Conservation (phyloP, 2,797 vertebrate species). For the Enteromius argenteus region DNA sequence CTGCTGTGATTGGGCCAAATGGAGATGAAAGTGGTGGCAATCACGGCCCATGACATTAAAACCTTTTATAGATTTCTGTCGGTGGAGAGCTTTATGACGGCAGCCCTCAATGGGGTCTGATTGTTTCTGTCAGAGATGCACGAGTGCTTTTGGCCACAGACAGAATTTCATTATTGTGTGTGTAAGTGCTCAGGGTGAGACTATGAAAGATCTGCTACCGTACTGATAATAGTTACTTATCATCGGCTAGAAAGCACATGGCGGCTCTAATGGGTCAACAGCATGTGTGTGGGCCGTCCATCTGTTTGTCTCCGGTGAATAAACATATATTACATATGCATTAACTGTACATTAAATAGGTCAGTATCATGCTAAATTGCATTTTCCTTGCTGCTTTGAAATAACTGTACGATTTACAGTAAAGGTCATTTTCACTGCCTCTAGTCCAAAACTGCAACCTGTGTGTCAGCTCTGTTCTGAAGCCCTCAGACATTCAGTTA, state of each 20-base stretch:
- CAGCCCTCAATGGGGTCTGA: constrained; percentile 73
- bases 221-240: background rate
- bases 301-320: background rate
- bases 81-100: constrained; percentile 70
- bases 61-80: constrained; percentile 77
- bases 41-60: constrained; percentile 76
- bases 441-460: background rate
- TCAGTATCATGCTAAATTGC: background rate
- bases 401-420: background rate
- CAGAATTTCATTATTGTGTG: background rate
- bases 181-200: background rate
- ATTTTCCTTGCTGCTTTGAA: background rate
- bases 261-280: background rate
- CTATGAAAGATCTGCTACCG: background rate
- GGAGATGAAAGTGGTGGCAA: constrained; percentile 76
- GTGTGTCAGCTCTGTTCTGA: background rate
- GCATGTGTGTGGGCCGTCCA: background rate
- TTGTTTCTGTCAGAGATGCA: constrained; percentile 69
- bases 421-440: background rate
- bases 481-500: background rate
- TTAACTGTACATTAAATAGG: background rate
- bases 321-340: background rate
- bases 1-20: constrained; percentile 73
- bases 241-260: background rate
- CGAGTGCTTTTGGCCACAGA: background rate